phyloP scores from a whole-genome alignment of 2,113 vertebrate species.

The Periophthalmus modestus region DNA sequence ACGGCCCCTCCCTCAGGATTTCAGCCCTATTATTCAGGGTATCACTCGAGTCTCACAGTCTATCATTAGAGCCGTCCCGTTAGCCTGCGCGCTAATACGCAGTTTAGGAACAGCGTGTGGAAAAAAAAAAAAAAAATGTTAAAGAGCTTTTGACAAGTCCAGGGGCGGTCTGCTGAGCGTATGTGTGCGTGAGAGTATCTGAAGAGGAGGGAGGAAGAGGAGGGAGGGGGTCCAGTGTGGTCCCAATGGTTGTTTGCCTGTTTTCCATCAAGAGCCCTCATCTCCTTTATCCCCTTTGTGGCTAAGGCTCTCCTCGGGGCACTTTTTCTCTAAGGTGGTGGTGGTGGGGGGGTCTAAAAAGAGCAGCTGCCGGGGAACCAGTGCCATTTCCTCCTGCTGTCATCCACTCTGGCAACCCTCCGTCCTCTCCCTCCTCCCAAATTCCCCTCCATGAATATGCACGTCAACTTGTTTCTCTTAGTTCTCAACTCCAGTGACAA shows the following conservation, averaged over 20 bases:
- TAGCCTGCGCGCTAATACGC: conserved; percentile 82
- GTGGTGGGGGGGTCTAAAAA: conserved; percentile 77
- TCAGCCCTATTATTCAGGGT: conserved; percentile 72
- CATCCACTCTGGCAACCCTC: conserved; percentile 72
- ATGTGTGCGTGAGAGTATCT: conserved; percentile 59
- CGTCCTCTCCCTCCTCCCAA: conserved; percentile 62
- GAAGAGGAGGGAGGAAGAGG: conserved; percentile 33
- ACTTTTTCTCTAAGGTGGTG: conserved; percentile 77
- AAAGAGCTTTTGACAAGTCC: conserved; percentile 84
- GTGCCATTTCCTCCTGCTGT: conserved; percentile 84
- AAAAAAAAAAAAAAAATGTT: conserved; percentile 68
- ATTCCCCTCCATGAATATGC: conserved; percentile 72
- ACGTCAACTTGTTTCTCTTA: conserved; percentile 83
- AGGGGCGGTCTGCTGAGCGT: conserved; percentile 69
- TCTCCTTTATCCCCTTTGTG: conserved; percentile 89
- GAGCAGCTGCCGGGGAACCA: conserved; percentile 86
- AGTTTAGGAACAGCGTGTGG: conserved; percentile 83
- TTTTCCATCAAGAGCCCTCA: conserved; percentile 85
- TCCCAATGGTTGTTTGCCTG: conserved; percentile 85
- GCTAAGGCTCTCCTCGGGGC: conserved; percentile 81
- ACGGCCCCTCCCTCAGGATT: conserved; percentile 79
- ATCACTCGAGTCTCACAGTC: conserved; percentile 66
- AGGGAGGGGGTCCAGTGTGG: conserved; percentile 58
- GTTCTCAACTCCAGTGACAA: conserved; percentile 82
- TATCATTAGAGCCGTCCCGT: conserved; percentile 73